Evolutionary conservation across 2,888 invertebrate genomes (phyloP).

Genomic region (Tridacna gigas): DNA sequence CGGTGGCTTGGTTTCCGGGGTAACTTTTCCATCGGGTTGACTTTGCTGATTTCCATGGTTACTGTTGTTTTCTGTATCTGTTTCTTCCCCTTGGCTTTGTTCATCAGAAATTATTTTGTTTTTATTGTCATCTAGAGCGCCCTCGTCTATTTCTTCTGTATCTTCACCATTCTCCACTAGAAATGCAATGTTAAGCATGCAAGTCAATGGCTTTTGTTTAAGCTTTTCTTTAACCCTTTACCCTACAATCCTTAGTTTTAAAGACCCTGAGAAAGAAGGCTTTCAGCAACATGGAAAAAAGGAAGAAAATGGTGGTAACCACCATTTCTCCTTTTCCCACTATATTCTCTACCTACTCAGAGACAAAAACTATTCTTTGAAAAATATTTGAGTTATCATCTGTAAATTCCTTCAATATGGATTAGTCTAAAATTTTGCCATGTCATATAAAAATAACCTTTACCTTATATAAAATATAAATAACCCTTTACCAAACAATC

Average conservation of each 20-base stretch:
- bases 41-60: conserved; percentile 30
- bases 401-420: no score
- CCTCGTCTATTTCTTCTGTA: conserved; percentile 57
- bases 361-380: no score
- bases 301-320: not conserved
- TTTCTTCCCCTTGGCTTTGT: conserved; percentile 32
- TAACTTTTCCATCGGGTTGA: not conserved
- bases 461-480: no score
- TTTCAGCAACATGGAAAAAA: not conserved
- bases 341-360: not conserved
- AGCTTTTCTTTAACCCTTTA: no score
- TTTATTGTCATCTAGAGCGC: conserved; percentile 59
- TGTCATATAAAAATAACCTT: no score
- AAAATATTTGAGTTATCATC: no score
- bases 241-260: no score
- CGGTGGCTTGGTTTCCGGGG: conserved; percentile 13
- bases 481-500: no score
- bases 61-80: conserved; percentile 22
- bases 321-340: not conserved
- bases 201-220: no score
- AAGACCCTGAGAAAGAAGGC: no score
- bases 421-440: no score
- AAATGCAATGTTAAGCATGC: conserved; percentile 16
- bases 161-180: conserved; percentile 70
- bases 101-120: conserved; percentile 47